Evolutionary conservation across 2,888 invertebrate genomes (phyloP), one percentile per base, ranked within the genome.

Genomic region (Salpingus planirostris): DNA sequence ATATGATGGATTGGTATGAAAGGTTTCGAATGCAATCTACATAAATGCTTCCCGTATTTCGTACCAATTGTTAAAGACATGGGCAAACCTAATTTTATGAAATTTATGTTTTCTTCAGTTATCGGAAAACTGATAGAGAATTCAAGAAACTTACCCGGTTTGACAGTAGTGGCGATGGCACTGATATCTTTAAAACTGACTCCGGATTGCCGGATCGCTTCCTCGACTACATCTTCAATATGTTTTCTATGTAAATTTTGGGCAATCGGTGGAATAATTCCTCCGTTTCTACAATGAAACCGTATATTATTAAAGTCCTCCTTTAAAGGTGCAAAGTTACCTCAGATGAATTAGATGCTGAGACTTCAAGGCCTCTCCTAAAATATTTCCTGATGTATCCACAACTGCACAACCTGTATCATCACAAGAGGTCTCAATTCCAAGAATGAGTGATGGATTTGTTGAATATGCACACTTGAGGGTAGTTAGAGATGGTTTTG

Each of bases 351-450:
- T 67, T 43, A 72, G 60, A 43, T 80, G 80, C 64, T 96, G 96
- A 1, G 91, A 91, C 57, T 79, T 68, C 15, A 89, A 63, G 15
- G 80, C 73, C 66, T 96, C 88, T 6, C 89, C 87, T 25, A 90
- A 60, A 47, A 95, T 69, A 38, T 69, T 67, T 14, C 87, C 83
- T 34, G 71, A 55, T 11, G 68, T 69, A 62, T 85, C 75, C 4
- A 97, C 78, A 42, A 97, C 70, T 23, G 91, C 95, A 55, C 86
- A 84, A 12, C 91, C 95, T 1, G 96, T 97, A 60, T 97, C 97
- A 70, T 97, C 96, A 60, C 95, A 97, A 40, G 95, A 95, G 3
- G 93, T 92, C 73, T 97, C 97, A 50, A 97, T 95, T 3, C 96
- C 96, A 45, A 96, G 66, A 31, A 96, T 69, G 8, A 23, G 23